phyloP scores from a whole-genome alignment of 2,888 invertebrate species.

The Steromphala cineraria region DNA sequence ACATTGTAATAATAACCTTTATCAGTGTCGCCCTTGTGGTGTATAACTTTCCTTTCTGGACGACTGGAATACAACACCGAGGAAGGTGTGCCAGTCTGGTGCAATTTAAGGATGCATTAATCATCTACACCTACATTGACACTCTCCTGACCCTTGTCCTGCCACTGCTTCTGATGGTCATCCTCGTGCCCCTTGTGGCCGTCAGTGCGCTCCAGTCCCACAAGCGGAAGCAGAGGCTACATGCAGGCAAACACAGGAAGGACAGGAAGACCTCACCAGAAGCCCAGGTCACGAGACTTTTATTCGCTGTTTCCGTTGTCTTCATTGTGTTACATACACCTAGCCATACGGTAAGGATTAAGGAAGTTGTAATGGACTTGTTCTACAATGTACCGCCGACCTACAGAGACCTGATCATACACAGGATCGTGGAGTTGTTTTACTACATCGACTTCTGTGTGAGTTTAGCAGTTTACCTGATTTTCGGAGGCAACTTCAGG shows the following conservation, averaged over 20 bases:
- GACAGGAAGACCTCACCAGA: neutral
- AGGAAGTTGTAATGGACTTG: constrained; percentile 16
- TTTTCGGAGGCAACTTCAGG: constrained; percentile 30
- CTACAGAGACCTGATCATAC: constrained; percentile 6
- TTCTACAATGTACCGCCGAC: neutral
- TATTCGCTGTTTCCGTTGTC: constrained; percentile 29
- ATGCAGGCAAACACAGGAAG: neutral
- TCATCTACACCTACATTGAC: constrained; percentile 29
- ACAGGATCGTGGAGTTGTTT: constrained; percentile 25
- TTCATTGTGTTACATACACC: constrained; percentile 31
- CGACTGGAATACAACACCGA: neutral
- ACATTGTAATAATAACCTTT: constrained; percentile 16
- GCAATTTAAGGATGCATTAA: constrained; percentile 1
- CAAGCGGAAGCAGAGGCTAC: constrained; percentile 3
- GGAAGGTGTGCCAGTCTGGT: neutral
- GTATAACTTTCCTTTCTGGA: constrained; percentile 34
- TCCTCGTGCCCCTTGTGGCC: constrained; percentile 22
- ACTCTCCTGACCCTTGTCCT: constrained; percentile 30
- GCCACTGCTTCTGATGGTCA: constrained; percentile 25
- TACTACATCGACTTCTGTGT: constrained; percentile 30
- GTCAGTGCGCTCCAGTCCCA: constrained; percentile 20
- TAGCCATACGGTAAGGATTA: constrained; percentile 22
- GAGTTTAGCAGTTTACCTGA: constrained; percentile 27
- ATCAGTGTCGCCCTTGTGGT: constrained; percentile 12
- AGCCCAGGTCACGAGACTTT: constrained; percentile 27